Conservation (phyloP, 2,797 vertebrate species). For the Gymnoscopelus braueri region DNA sequence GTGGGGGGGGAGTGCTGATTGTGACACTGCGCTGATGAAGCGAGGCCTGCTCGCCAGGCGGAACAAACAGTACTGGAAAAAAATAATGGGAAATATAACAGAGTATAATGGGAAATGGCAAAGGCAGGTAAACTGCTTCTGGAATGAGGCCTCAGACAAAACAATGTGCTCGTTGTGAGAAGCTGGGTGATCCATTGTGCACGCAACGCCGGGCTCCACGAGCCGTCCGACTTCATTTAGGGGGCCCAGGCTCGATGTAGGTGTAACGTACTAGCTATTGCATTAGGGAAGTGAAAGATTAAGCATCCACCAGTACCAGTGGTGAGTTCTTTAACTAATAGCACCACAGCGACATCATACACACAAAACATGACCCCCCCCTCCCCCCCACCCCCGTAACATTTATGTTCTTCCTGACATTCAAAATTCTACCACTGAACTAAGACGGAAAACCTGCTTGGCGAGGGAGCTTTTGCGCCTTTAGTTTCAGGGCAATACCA, state of each 20-base stretch:
- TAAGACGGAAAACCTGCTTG: no score
- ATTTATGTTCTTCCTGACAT: no score
- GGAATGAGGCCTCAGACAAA: constrained; percentile 23
- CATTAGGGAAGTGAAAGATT: neutral
- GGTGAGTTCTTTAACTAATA: no score
- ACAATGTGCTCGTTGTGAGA: constrained; percentile 35
- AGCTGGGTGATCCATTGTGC: constrained; percentile 47
- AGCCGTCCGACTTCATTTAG: constrained; percentile 24
- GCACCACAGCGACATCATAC: no score
- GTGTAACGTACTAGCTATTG: neutral
- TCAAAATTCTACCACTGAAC: no score
- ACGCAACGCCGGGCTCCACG: constrained; percentile 11
- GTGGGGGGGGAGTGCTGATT: constrained; percentile 61
- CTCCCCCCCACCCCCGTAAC: no score
- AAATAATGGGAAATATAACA: constrained; percentile 46
- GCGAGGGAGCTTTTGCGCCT: no score
- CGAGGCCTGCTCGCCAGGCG: constrained; percentile 26
- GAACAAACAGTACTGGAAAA: constrained; percentile 34
- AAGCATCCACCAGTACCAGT: neutral
- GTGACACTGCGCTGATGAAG: constrained; percentile 61
- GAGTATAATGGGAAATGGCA: constrained; percentile 47
- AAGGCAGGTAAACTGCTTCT: constrained; percentile 51
- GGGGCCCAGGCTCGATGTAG: neutral
- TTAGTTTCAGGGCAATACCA: no score
- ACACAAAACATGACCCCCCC: no score